A percentile compares a stretch with the other conserved stretches of the same genome.
These are phyloP conservation scores for Erpetoichthys calabaricus DNA, from an alignment of 2,797 vertebrate genomes.

Conservation along the genomic window DNA sequence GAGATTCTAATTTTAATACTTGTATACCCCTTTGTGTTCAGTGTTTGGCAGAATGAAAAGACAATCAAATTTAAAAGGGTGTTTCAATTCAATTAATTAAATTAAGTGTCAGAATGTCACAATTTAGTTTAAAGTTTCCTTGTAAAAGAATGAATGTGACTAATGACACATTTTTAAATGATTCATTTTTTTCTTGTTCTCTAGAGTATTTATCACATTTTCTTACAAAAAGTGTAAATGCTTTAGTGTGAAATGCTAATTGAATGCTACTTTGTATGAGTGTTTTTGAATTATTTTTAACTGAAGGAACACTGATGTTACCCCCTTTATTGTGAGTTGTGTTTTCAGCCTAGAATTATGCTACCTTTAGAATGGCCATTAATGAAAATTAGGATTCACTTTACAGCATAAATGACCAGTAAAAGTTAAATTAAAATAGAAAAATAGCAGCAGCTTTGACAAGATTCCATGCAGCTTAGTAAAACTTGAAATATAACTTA, in stretches of 20 bases:
- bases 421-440: too few relatives aligned
- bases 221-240: constrained; percentile 2
- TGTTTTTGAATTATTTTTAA: background rate
- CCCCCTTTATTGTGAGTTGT: too few relatives aligned
- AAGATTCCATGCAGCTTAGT: too few relatives aligned
- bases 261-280: constrained; percentile 6
- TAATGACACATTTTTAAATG: constrained; percentile 11
- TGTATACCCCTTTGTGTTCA: constrained; percentile 4
- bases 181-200: constrained; percentile 12
- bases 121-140: constrained; percentile 10
- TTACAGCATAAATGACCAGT: too few relatives aligned
- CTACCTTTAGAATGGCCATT: too few relatives aligned
- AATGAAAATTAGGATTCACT: too few relatives aligned
- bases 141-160: constrained; percentile 10
- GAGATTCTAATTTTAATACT: constrained; percentile 5
- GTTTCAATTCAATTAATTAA: constrained; percentile 12
- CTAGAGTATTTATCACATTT: constrained; percentile 8
- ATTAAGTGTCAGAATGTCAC: constrained; percentile 9
- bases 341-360: too few relatives aligned
- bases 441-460: too few relatives aligned
- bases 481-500: too few relatives aligned
- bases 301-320: too few relatives aligned
- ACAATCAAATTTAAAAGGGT: constrained; percentile 7
- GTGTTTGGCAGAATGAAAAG: constrained; percentile 3
- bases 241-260: constrained; percentile 5